Evolutionary conservation across 2,888 invertebrate species (phyloP), one percentile per base, ranked within the genome.

Genomic region (Limenitis camilla): DNA sequence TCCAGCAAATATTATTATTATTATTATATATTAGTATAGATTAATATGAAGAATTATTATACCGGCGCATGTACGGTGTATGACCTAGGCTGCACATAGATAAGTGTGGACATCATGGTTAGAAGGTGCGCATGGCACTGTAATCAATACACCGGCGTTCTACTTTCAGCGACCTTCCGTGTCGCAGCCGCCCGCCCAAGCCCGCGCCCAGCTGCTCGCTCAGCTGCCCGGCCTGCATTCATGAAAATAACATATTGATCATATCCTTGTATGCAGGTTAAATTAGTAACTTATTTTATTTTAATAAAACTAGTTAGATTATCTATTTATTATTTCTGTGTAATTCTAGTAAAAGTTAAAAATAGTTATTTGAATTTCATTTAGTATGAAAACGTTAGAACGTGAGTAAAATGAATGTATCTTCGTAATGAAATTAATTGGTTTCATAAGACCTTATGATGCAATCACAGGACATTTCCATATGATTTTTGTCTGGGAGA

Each of bases 401-500:
- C 19, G 19, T 19, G 19, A 19, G 3, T 19, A 19, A 19, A 19
- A 19, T 19, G 19, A 19, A 19, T 19, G 1, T 19, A 19, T 19
- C 3, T 43, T 43, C 7, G 27, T 33, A 45, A 41, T 36, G 6
- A 6, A 30, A 7, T 4, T 6, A 41, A 42, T 42, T 32, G 33
- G 38, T 43, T 32, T 40, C 41, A 44, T 42, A 32, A 36, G 35
- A 32, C 28, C 35, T 27, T 33, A 47, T 52, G 36, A 57, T 57
- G 57, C 46, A 52, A 49, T 49, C 49, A 28, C 49, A 52, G 67
- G 71, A 69, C 65, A 72, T 75, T 76, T 77, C 65, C 69, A 73
- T 76, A 70, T 73, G 74, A 75, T 73, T 73, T 73, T 70, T 68
- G 71, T 71, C 68, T 72, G 74, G 69, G 64, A 64, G 75, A 74